Evolutionary conservation across 1,140 invertebrate species (phyloP).

Genomic region (Tyrophagus putrescentiae): DNA sequence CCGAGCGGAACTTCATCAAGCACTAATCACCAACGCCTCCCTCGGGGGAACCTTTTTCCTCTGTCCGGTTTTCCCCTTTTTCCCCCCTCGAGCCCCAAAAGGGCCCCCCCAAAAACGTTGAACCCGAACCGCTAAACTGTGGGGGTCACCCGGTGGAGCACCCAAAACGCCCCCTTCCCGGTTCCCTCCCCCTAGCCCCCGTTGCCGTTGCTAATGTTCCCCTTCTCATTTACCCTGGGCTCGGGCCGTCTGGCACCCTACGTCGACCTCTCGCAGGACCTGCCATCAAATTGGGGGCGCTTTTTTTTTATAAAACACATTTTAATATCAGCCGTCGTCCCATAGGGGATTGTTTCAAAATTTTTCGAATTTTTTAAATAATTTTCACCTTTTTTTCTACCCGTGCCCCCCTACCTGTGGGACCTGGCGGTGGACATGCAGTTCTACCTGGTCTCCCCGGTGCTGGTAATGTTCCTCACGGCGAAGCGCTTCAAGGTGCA

Average conservation of each 20-base stretch:
- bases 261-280: constrained; percentile 16
- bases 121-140: too few relatives aligned
- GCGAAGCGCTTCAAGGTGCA: too few relatives aligned
- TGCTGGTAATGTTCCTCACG: constrained; percentile 12
- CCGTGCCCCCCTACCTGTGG: constrained; percentile 12
- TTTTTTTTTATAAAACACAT: constrained; percentile 24
- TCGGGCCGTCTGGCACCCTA: constrained; percentile 23
- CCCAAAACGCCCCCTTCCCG: constrained; percentile 4
- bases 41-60: constrained; percentile 19
- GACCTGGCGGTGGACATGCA: constrained; percentile 18
- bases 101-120: too few relatives aligned
- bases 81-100: neutral
- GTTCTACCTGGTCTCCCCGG: constrained; percentile 10
- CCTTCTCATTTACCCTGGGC: too few relatives aligned
- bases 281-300: constrained; percentile 24
- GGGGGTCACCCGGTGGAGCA: too few relatives aligned
- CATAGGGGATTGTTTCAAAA: too few relatives aligned
- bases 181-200: constrained; percentile 18
- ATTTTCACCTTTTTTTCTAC: constrained; percentile 5
- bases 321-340: too few relatives aligned
- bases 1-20: neutral
- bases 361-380: too few relatives aligned
- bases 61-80: constrained; percentile 5
- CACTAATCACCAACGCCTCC: constrained; percentile 12
- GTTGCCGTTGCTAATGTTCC: too few relatives aligned